These are phyloP conservation scores for Bathynomus jamesi DNA, from an alignment of 1,140 invertebrate genomes.

Conservation along the genomic window DNA sequence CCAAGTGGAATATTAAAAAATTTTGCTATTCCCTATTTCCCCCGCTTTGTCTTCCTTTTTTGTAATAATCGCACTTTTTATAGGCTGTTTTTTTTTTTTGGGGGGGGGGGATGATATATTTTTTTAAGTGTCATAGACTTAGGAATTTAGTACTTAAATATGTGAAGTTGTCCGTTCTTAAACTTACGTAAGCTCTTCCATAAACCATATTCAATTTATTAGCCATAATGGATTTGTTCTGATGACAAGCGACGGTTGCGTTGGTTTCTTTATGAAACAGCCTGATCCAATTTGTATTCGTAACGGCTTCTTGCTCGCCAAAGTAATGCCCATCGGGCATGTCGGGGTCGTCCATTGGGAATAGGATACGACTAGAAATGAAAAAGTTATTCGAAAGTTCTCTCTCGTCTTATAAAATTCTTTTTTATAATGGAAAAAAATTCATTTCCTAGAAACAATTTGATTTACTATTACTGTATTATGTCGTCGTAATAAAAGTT, in stretches of 20 bases:
- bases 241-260: slow-evolving; percentile 1
- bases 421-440: too few species aligned
- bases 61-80: too few species aligned
- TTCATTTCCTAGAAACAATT: too few species aligned
- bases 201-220: slow-evolving; percentile 8
- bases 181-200: slow-evolving; percentile 6
- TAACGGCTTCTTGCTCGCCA: slow-evolving; percentile 7
- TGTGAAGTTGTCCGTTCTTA: not conserved
- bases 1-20: too few species aligned
- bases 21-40: too few species aligned
- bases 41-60: too few species aligned
- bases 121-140: too few species aligned
- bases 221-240: not conserved
- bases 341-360: slow-evolving; percentile 15
- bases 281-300: slow-evolving; percentile 5
- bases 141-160: not conserved
- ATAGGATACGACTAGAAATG: slow-evolving; percentile 4
- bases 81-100: too few species aligned
- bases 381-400: not conserved
- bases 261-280: slow-evolving; percentile 4
- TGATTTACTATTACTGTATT: too few species aligned
- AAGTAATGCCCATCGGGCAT: not conserved
- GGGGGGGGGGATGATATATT: too few species aligned
- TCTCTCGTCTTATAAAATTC: not conserved
- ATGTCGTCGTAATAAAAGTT: too few species aligned